Evolutionary conservation across 2,888 invertebrate genomes (phyloP).

Genomic region (Pachydiplax longipennis): DNA sequence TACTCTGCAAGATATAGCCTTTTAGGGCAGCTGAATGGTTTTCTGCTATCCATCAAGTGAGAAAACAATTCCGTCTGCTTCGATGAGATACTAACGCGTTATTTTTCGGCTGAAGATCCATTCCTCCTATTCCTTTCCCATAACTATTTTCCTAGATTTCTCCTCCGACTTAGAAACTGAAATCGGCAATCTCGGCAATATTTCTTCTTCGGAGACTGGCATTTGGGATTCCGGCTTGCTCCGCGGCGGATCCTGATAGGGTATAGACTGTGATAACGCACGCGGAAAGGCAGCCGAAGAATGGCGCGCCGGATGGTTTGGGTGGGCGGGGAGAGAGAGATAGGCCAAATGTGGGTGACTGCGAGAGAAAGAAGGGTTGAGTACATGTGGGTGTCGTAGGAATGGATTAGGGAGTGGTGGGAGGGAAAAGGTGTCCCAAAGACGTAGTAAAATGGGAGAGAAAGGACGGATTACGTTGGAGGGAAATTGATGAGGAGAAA

Average conservation of each 20-base stretch:
- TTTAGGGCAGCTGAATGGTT: too few relatives aligned
- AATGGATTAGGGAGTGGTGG: background rate
- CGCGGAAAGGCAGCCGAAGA: background rate
- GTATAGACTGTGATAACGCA: background rate
- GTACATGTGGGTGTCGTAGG: background rate
- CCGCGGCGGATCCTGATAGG: background rate
- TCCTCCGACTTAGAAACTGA: too few relatives aligned
- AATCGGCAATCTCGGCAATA: too few relatives aligned
- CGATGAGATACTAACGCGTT: too few relatives aligned
- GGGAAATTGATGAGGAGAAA: background rate
- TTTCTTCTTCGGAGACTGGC: too few relatives aligned
- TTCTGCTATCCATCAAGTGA: too few relatives aligned
- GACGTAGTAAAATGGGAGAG: background rate
- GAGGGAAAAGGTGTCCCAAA: background rate
- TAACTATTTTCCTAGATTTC: too few relatives aligned
- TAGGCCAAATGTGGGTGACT: background rate
- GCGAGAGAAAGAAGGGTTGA: background rate
- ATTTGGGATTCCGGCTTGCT: too few relatives aligned
- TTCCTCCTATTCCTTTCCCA: too few relatives aligned
- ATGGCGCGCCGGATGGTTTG: background rate
- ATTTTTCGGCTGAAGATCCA: too few relatives aligned
- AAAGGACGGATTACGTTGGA: background rate
- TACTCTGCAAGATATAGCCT: too few relatives aligned
- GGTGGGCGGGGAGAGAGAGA: background rate
- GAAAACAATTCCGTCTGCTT: too few relatives aligned